These are phyloP conservation scores for Conistra vaccinii DNA, from an alignment of 2,888 invertebrate species.

Conservation along the genomic window DNA sequence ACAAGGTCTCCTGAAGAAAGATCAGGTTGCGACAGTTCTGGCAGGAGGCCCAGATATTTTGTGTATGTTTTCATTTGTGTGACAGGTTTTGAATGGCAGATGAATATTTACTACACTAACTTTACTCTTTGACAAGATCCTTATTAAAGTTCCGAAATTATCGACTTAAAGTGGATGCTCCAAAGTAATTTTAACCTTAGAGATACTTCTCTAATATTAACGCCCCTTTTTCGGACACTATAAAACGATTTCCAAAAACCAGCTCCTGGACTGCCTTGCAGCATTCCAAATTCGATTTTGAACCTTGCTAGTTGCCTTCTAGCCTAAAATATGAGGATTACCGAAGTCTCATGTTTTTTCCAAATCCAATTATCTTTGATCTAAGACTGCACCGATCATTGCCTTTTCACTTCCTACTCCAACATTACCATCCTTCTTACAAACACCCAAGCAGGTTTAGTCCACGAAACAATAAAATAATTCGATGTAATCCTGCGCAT, in stretches of 20 bases:
- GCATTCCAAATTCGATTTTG: not conserved
- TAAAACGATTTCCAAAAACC: not conserved
- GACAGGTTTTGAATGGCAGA: conserved; percentile 19
- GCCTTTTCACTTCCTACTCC: not conserved
- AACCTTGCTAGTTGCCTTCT: not conserved
- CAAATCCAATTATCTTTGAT: not conserved
- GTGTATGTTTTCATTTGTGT: conserved; percentile 38
- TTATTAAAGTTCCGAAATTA: not conserved
- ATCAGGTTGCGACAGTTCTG: conserved; percentile 64
- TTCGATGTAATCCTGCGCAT: conserved; percentile 50
- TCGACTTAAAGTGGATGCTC: too few relatives aligned
- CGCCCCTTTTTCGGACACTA: too few relatives aligned
- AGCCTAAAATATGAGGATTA: not conserved
- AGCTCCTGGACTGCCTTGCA: too few relatives aligned
- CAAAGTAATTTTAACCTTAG: not conserved
- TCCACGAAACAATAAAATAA: conserved; percentile 44
- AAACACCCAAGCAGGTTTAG: not conserved
- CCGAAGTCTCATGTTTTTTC: not conserved
- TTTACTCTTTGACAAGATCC: not conserved
- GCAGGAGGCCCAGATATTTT: conserved; percentile 56
- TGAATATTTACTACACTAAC: not conserved
- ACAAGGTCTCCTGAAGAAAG: conserved; percentile 60
- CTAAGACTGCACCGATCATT: not conserved
- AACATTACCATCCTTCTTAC: not conserved
- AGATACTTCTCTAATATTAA: not conserved